Percentiles rank a stretch among this genome's conserved stretches.
These are phyloP conservation scores for Phengaris arion DNA, from an alignment of 2,888 invertebrate species.

Conservation along the genomic window DNA sequence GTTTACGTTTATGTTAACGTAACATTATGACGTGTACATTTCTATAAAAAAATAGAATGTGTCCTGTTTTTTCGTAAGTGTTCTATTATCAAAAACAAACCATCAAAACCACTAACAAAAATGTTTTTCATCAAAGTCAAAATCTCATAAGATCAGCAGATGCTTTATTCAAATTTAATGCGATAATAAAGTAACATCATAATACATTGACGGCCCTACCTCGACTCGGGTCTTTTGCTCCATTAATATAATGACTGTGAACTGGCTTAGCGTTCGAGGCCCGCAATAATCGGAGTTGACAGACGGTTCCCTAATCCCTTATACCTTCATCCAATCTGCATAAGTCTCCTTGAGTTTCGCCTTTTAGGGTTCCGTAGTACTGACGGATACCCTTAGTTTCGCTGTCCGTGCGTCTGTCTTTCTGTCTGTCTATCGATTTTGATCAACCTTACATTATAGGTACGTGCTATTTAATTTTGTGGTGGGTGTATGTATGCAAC, in stretches of 20 bases:
- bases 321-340: constrained; percentile 38
- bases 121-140: not conserved
- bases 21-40: no score
- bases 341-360: constrained; percentile 38
- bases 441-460: no score
- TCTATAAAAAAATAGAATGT: no score
- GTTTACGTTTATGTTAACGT: no score
- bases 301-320: constrained; percentile 36
- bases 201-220: not conserved
- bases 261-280: constrained; percentile 30
- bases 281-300: constrained; percentile 34
- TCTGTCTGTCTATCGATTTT: not conserved
- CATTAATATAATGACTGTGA: constrained; percentile 33
- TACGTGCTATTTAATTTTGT: not conserved
- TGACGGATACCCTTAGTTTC: no score
- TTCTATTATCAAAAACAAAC: not conserved
- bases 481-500: not conserved
- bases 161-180: constrained; percentile 29
- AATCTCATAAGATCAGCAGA: constrained; percentile 19
- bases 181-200: constrained; percentile 28
- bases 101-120: not conserved
- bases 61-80: no score
- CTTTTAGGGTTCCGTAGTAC: constrained; percentile 29
- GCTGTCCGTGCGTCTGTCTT: no score
- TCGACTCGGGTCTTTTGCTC: constrained; percentile 29